These are phyloP conservation scores for Drosophila malerkotliana DNA, from an alignment of 1,140 invertebrate species.

Conservation along the genomic window DNA sequence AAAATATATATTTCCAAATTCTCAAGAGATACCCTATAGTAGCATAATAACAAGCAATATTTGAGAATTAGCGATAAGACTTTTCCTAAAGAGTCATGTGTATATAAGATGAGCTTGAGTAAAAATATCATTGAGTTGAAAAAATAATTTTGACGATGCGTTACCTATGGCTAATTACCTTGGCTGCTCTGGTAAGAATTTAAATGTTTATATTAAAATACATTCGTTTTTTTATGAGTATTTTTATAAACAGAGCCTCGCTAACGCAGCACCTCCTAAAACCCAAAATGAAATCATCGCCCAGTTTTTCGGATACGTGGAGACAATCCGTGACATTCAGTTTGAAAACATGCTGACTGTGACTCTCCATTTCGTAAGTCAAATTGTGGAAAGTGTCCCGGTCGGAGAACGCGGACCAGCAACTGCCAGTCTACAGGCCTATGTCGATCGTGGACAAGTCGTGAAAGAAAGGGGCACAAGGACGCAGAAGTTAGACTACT, in stretches of 20 bases:
- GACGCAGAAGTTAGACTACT: slow-evolving; percentile 5
- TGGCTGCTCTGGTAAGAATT: slow-evolving; percentile 7
- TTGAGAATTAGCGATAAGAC: slow-evolving; percentile 1
- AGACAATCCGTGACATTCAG: slow-evolving; percentile 7
- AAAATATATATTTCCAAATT: no score
- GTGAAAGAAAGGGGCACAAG: neutral
- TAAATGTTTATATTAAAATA: neutral
- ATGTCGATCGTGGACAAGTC: neutral
- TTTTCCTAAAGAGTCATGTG: neutral
- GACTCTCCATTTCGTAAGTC: neutral
- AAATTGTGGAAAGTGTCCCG: slow-evolving; percentile 6
- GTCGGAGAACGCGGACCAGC: slow-evolving; percentile 7
- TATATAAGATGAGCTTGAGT: slow-evolving; percentile 10
- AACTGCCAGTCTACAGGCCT: neutral
- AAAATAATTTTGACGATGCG: neutral
- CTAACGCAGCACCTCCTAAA: neutral
- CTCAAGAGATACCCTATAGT: no score
- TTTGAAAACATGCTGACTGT: neutral
- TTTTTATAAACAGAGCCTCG: neutral
- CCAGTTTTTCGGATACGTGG: slow-evolving; percentile 18
- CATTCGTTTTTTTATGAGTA: neutral
- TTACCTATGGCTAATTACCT: neutral
- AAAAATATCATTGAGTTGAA: neutral
- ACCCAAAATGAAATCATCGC: slow-evolving; percentile 10
- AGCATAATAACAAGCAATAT: neutral